Evolutionary conservation across 2,888 invertebrate species (phyloP).

Genomic region (Didymodactylos carnosus): DNA sequence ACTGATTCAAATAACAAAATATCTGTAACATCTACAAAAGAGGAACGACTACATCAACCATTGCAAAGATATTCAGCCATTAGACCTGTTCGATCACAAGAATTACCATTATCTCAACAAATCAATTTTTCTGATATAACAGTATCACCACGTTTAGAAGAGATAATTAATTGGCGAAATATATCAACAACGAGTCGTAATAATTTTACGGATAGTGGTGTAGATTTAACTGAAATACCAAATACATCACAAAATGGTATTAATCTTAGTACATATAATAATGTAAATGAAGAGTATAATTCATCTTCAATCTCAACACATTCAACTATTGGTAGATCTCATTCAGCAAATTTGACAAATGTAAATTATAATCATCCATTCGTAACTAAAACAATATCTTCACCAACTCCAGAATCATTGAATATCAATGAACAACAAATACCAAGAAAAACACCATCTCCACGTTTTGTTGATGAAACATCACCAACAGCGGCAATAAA

Average conservation of each 20-base stretch:
- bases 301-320: neutral
- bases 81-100: neutral
- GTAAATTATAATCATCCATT: neutral
- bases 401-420: neutral
- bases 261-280: too few species aligned
- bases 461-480: too few species aligned
- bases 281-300: too few species aligned
- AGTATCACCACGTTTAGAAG: too few species aligned
- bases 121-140: neutral
- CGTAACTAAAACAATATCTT: neutral
- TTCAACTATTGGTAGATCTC: neutral
- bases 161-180: neutral
- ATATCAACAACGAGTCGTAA: too few species aligned
- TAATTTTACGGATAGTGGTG: neutral
- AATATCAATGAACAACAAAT: too few species aligned
- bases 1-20: too few species aligned
- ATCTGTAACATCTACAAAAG: neutral
- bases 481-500: too few species aligned
- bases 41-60: neutral
- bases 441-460: too few species aligned
- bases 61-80: neutral
- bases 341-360: neutral
- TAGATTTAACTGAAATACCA: neutral
- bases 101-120: neutral
- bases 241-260: neutral